Conservation (phyloP, 2,797 vertebrate genomes). For the Enteromius paludinosus region DNA sequence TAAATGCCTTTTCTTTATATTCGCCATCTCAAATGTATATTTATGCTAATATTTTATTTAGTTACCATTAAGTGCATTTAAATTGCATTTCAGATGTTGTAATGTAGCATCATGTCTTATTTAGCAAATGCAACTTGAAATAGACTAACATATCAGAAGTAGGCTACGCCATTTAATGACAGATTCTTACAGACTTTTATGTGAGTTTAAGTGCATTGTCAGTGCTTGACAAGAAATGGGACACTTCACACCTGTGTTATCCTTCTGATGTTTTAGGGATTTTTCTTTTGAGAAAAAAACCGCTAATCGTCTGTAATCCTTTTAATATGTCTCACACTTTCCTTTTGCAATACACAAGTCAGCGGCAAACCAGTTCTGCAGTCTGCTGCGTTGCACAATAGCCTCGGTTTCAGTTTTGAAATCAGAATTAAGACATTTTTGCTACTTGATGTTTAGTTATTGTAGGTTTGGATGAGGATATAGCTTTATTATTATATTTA, state of each 20-base stretch:
- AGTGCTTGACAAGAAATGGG: slow-evolving; percentile 20
- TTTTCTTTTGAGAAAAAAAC: slow-evolving; percentile 54
- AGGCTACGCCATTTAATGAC: background rate
- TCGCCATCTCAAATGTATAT: background rate
- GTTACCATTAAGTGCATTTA: background rate
- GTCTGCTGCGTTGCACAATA: slow-evolving; percentile 55
- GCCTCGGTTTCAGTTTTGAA: slow-evolving; percentile 55
- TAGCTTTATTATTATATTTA: background rate
- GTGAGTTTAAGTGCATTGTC: slow-evolving; percentile 14
- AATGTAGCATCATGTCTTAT: background rate
- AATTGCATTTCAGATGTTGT: background rate
- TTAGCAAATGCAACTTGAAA: slow-evolving; percentile 2
- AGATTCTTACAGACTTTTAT: background rate
- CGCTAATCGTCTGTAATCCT: slow-evolving; percentile 82
- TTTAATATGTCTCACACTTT: slow-evolving; percentile 82
- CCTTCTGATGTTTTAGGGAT: slow-evolving; percentile 60
- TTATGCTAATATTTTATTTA: background rate
- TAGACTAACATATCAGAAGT: background rate
- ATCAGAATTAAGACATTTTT: slow-evolving; percentile 52
- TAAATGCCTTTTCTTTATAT: slow-evolving; percentile 1
- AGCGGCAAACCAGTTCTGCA: slow-evolving; percentile 56
- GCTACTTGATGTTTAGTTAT: slow-evolving; percentile 21
- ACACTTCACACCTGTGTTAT: slow-evolving; percentile 56
- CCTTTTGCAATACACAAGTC: slow-evolving; percentile 76
- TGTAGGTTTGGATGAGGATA: background rate